Evolutionary conservation across 2,888 invertebrate species (phyloP), one percentile per base, ranked within the genome.

Genomic region (Rugalucina vietnamica): DNA sequence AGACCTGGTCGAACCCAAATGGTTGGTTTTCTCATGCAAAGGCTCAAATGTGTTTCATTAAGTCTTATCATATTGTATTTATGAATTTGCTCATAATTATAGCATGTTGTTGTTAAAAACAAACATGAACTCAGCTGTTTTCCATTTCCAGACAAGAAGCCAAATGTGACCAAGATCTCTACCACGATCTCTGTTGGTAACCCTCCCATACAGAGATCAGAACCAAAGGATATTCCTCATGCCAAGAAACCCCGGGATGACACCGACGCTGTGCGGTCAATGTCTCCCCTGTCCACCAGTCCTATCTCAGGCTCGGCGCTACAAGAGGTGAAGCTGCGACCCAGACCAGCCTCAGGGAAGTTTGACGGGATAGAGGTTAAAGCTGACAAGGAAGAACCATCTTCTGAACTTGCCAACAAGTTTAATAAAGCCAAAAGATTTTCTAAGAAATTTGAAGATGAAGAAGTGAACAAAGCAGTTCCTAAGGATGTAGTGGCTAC

Each of bases 351-450:
- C 27, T 84, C 84, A 27, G 82, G 82, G 24, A 88, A 88, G 54
- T 79, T 82, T 77, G 82, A 85, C n/a, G 50, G 39, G 73, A 80
- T 76, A 29, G 85, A 83, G 32, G 39, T 70, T 4, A 79, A 76
- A 36, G 75, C 76, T 12, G 83, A 82, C 14, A 37, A 80, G 34
- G 50, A 37, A 39, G 69, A 57, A 5, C 54, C 54, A 49, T 71
- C 72, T 34, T 81, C 83, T 80, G 91, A 91, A 85, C 80, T 91
- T 12, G 84, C 90, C 5, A 78, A 88, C 49, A 88, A 88, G 69
- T 90, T 90, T 78, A 89, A 86, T 69, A 89, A 85, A 81, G 83
- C 89, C 12, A 91, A 90, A 69, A 82, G 87, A 72, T 74, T 87
- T 49, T 90, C 89, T 65, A 79, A 81, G 34, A 90, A 87, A 39